Evolutionary conservation across 2,113 vertebrate species (phyloP).

Genomic region (Aegithalos caudatus): DNA sequence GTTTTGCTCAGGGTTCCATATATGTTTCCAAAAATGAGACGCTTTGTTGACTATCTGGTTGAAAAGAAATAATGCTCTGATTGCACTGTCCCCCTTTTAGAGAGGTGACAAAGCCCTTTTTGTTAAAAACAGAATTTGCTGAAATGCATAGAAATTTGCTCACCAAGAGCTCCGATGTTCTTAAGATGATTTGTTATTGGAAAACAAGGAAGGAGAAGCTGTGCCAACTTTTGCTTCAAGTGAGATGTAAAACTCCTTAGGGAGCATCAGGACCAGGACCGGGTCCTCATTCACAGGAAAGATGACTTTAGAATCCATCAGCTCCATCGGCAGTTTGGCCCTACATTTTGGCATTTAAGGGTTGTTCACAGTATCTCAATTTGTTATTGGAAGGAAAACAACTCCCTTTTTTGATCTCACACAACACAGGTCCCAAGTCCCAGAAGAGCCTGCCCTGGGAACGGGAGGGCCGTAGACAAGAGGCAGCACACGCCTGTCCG

Average conservation of each 20-base stretch:
- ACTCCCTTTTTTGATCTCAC: background rate
- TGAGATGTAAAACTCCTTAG: background rate
- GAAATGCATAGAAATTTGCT: background rate
- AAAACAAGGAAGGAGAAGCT: background rate
- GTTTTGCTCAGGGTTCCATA: background rate
- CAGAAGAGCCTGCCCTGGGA: background rate
- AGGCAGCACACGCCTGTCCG: accelerated
- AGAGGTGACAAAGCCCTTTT: background rate
- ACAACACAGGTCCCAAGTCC: accelerated
- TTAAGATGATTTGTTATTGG: background rate
- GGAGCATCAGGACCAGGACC: background rate
- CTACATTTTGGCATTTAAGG: background rate
- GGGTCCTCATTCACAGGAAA: background rate
- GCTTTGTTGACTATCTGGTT: background rate
- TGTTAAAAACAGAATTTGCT: background rate
- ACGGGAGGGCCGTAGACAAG: accelerated
- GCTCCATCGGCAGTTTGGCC: accelerated
- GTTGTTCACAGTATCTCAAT: background rate
- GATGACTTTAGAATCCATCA: accelerated
- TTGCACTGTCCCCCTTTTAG: background rate
- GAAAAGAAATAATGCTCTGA: background rate
- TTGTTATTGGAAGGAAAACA: background rate
- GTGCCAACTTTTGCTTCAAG: background rate
- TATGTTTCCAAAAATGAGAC: background rate
- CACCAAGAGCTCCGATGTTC: background rate